These are phyloP conservation scores for Bombus sibiricus DNA, from an alignment of 1,140 invertebrate genomes.

Conservation along the genomic window DNA sequence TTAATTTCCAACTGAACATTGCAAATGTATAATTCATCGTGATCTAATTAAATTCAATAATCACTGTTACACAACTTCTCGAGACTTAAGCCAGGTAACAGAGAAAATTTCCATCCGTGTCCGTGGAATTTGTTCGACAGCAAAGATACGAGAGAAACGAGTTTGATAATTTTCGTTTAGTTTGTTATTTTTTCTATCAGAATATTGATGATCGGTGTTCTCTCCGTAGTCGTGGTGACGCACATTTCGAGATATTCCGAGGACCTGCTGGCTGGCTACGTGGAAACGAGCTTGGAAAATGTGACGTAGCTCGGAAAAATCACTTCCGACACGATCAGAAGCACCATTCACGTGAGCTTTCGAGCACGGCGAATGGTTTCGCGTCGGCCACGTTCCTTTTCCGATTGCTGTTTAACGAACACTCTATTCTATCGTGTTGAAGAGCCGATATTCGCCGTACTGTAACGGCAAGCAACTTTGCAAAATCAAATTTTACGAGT, in stretches of 20 bases:
- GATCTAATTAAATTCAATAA: neutral
- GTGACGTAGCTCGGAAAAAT: conserved; percentile 37
- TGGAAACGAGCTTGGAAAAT: conserved; percentile 11
- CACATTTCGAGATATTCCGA: neutral
- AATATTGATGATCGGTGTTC: neutral
- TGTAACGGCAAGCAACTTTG: neutral
- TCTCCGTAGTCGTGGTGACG: neutral
- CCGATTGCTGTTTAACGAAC: conserved; percentile 48
- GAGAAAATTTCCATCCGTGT: neutral
- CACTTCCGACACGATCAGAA: conserved; percentile 35
- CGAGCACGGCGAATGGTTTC: conserved; percentile 12
- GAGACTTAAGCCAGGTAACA: neutral
- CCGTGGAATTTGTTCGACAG: no score
- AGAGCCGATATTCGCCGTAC: neutral
- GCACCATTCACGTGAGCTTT: conserved; percentile 28
- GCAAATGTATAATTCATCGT: neutral
- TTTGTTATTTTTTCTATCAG: neutral
- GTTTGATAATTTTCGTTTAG: neutral
- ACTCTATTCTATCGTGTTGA: conserved; percentile 28
- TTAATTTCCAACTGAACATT: neutral
- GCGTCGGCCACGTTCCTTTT: neutral
- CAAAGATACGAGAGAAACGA: neutral
- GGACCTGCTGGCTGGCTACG: neutral
- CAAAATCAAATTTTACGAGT: conserved; percentile 19
- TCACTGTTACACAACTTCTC: neutral